Evolutionary conservation across 2,797 vertebrate genomes (phyloP).

Genomic region (Harpagifer antarcticus): DNA sequence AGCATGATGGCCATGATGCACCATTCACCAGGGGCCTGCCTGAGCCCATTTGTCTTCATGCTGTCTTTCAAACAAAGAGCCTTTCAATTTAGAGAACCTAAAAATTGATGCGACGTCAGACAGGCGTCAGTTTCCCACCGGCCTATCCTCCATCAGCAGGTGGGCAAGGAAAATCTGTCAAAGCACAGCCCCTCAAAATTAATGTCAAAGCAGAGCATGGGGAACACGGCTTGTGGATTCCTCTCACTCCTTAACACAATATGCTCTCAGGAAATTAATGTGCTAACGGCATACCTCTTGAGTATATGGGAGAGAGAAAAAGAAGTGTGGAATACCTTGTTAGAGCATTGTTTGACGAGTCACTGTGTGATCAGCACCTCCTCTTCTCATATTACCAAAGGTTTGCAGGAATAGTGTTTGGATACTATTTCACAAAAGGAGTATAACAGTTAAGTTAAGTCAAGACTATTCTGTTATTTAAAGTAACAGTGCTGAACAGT

Average conservation of each 20-base stretch:
- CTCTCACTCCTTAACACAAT: constrained; percentile 46
- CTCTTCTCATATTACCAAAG: constrained; percentile 8
- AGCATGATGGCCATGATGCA: constrained; percentile 64
- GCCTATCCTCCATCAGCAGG: constrained; percentile 74
- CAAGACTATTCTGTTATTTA: neutral
- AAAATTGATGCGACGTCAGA: constrained; percentile 56
- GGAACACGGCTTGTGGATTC: constrained; percentile 60
- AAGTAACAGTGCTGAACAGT: neutral
- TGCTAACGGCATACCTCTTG: constrained; percentile 31
- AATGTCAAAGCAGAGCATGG: constrained; percentile 58
- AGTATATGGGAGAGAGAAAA: constrained; percentile 9
- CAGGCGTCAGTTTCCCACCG: constrained; percentile 58
- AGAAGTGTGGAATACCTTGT: neutral
- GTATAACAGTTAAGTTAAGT: neutral
- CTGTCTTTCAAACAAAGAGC: constrained; percentile 56
- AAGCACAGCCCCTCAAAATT: constrained; percentile 55
- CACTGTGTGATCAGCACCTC: constrained; percentile 10
- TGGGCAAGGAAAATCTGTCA: constrained; percentile 75
- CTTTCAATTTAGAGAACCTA: constrained; percentile 57
- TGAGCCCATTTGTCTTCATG: constrained; percentile 58
- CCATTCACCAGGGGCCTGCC: constrained; percentile 47
- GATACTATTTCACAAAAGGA: neutral
- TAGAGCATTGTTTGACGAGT: constrained; percentile 11
- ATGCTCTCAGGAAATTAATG: constrained; percentile 45
- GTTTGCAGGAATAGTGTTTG: constrained; percentile 6